Conservation (phyloP, 2,797 vertebrate genomes). For the Cryptoblepharus egeriae region DNA sequence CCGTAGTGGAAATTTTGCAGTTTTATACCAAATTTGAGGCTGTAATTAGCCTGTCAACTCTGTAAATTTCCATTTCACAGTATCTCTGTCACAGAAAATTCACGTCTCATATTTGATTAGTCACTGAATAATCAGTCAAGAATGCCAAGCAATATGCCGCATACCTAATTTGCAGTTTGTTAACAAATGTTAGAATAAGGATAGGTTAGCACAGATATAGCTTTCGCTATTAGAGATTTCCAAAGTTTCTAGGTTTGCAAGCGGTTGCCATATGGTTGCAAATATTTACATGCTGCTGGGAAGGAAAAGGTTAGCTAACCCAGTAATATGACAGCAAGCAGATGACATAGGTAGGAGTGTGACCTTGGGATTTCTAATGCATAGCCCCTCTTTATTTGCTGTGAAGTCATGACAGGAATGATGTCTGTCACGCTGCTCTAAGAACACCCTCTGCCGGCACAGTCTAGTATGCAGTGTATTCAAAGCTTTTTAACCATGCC, state of each 20-base stretch:
- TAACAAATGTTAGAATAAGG: background rate
- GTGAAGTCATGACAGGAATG: background rate
- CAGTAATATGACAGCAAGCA: conserved; percentile 63
- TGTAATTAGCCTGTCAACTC: background rate
- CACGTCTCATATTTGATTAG: conserved; percentile 29
- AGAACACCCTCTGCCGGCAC: conserved; percentile 69
- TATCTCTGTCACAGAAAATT: conserved; percentile 20
- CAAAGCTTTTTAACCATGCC: background rate
- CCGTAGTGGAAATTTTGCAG: background rate
- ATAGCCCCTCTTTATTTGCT: background rate
- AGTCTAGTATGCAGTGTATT: background rate
- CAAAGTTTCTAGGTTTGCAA: conserved; percentile 41
- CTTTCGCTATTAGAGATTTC: conserved; percentile 33
- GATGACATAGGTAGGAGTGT: conserved; percentile 39
- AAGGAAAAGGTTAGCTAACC: conserved; percentile 60
- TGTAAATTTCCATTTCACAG: conserved; percentile 15
- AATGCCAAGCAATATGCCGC: conserved; percentile 27
- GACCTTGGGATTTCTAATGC: conserved; percentile 33
- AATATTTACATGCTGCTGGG: conserved; percentile 56
- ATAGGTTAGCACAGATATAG: background rate
- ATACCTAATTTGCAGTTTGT: conserved; percentile 30
- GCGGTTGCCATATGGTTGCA: conserved; percentile 48
- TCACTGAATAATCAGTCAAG: conserved; percentile 34
- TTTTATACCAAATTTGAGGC: background rate
- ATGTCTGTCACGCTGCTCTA: conserved; percentile 27